Percentiles rank a stretch among this genome's conserved stretches.
Evolutionary conservation across 1,140 invertebrate genomes (phyloP).

Genomic region (Scaptomyza hsui): DNA sequence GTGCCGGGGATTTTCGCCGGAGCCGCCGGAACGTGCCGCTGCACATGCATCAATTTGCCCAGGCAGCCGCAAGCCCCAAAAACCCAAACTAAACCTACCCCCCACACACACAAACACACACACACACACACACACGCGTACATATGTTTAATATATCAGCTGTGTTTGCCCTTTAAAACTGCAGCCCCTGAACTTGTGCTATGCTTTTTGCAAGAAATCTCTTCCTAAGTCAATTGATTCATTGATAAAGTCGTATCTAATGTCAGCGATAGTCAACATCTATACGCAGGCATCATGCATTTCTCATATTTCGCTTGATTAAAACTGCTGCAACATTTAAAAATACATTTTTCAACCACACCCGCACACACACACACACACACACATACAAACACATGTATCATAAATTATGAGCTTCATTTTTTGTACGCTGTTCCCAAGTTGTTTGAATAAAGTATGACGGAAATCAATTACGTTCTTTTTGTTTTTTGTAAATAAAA

Average conservation of each 20-base stretch:
- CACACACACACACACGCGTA: neutral
- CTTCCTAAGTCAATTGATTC: constrained; percentile 28
- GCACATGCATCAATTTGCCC: constrained; percentile 74
- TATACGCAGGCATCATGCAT: constrained; percentile 19
- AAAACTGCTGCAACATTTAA: constrained; percentile 37
- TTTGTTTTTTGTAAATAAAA: no score
- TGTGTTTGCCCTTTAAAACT: constrained; percentile 4
- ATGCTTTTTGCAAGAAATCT: constrained; percentile 5
- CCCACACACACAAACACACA: no score
- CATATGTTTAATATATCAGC: neutral
- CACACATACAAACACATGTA: neutral
- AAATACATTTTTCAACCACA: constrained; percentile 25
- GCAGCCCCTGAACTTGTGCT: constrained; percentile 14
- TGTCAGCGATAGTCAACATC: constrained; percentile 9
- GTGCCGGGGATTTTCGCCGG: constrained; percentile 69
- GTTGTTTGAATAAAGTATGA: neutral
- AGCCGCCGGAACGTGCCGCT: constrained; percentile 69
- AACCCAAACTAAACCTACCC: constrained; percentile 7
- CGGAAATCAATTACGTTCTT: no score
- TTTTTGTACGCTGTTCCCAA: constrained; percentile 2
- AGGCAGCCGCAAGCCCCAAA: constrained; percentile 51
- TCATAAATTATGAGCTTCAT: constrained; percentile 25
- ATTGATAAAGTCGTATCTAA: constrained; percentile 20
- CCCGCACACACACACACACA: constrained; percentile 12
- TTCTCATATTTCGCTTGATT: constrained; percentile 34